Base-by-base conservation (phyloP, 2,797 vertebrate genomes). In the Protonibea diacanthus region DNA sequence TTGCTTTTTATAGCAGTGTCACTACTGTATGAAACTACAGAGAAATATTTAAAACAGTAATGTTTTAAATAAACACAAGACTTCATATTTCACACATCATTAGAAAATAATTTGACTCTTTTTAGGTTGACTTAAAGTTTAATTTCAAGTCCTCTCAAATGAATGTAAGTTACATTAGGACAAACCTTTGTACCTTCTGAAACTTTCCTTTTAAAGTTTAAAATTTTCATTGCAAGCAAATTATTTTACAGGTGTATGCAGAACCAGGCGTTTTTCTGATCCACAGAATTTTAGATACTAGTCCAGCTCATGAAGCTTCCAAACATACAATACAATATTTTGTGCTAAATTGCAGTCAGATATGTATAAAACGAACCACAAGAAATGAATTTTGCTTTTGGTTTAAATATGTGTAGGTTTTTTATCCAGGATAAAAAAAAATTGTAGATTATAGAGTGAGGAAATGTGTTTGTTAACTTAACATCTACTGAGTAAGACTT, bases 91-190 rank as follows among this genome's bases (percentile, higher is more conserved):
- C 12, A 17, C 20, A 44, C 10, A 48, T 3, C 63, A 62, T 56
- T 49, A 3, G 68, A 7, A 60, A 73, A 48, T 63, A 49, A 25
- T 58, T 56, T 48, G 52, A 4, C 11, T 10, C 17, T n/a, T 71
- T 49, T 74, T 53, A 57, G 49, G 7, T 4, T 59, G 23, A 57
- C 17, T 61, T 47, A 5, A 66, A 18, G 18, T 40, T 14, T 3
- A 2, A 49, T 38, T 38, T 25, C n/a, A 68, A 25, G 21, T 42
- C 18, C 29, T 44, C 21, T 48, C 0, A 53, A 51, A 44, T 3
- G 15, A 8, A 0, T 49, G 12, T 7, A 51, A 23, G 55, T 38
- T 25, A 40, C 18, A 55, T 17, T 8, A 45, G 8, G 33, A 64
- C 58, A 52, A 49, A 33, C 5, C n/a, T 52, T 21, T 21, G 8